A percentile compares a stretch with the other conserved stretches of the same genome.
Conservation (phyloP, 2,113 vertebrate genomes). For the Oryzias curvinotus region DNA sequence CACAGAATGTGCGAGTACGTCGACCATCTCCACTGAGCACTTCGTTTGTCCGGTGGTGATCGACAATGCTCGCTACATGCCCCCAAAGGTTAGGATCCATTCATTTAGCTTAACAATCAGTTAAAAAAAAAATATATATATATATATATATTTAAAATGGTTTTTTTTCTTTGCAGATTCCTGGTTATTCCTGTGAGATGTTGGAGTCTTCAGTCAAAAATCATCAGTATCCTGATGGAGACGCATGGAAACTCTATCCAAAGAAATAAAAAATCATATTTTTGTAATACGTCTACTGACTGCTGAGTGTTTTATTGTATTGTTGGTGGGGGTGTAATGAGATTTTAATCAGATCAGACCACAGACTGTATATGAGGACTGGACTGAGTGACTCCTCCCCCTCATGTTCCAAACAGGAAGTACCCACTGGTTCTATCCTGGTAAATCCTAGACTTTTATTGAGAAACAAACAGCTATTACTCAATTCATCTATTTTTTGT, state of each 20-base stretch:
- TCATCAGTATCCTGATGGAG: conserved; percentile 80
- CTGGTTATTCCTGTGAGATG: conserved; percentile 87
- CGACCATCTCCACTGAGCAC: conserved; percentile 86
- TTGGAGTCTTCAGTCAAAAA: conserved; percentile 78
- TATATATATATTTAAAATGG: neutral
- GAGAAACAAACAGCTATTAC: too few species aligned
- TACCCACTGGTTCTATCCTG: too few species aligned
- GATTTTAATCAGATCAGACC: too few species aligned
- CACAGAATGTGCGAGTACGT: conserved; percentile 87
- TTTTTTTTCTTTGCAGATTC: conserved; percentile 68
- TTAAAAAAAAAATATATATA: neutral
- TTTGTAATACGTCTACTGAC: neutral
- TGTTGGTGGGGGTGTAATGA: too few species aligned
- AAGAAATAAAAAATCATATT: conserved; percentile 24
- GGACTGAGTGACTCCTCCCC: too few species aligned
- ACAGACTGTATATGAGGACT: too few species aligned
- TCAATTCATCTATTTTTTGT: too few species aligned
- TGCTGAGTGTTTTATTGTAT: too few species aligned
- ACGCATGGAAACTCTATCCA: conserved; percentile 74
- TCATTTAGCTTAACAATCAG: neutral
- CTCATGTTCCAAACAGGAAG: too few species aligned
- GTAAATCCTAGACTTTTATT: too few species aligned
- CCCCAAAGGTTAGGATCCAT: conserved; percentile 74
- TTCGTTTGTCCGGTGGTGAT: conserved; percentile 82
- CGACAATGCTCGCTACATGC: conserved; percentile 78